Evolutionary conservation across 2,113 vertebrate genomes (phyloP).

Genomic region (Onychorhynchus coronatus): DNA sequence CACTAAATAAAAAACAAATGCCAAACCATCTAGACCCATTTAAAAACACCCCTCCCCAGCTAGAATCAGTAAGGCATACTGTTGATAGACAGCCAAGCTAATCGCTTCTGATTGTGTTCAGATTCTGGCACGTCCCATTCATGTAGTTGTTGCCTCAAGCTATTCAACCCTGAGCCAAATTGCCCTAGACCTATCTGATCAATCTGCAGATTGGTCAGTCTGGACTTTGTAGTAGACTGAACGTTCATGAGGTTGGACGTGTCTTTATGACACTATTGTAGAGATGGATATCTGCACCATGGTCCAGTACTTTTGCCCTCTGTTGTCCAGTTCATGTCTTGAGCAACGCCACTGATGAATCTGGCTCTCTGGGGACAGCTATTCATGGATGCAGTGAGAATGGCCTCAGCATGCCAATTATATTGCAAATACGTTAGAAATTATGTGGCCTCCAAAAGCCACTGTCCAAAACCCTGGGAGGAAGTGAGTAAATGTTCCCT

Average conservation of each 20-base stretch:
- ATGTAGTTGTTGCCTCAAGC: background rate
- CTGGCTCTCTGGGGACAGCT: background rate
- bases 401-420: background rate
- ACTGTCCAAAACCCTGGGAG: background rate
- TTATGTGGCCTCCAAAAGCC: conserved; percentile 16
- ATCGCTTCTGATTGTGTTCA: background rate
- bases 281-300: background rate
- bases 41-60: background rate
- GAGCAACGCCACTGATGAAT: background rate
- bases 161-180: background rate
- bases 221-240: background rate
- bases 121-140: background rate
- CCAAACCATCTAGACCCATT: background rate
- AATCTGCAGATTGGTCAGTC: background rate
- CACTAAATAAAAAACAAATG: conserved; percentile 20
- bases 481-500: conserved; percentile 4
- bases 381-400: background rate
- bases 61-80: background rate
- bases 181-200: background rate
- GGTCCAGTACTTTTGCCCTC: background rate
- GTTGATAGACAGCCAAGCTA: background rate
- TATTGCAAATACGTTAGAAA: background rate
- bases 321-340: background rate
- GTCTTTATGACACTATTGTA: background rate
- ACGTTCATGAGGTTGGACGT: background rate